Percentiles rank a stretch among this genome's conserved stretches.
These are phyloP conservation scores for Grus americana DNA, from an alignment of 2,113 vertebrate genomes.

Conservation along the genomic window DNA sequence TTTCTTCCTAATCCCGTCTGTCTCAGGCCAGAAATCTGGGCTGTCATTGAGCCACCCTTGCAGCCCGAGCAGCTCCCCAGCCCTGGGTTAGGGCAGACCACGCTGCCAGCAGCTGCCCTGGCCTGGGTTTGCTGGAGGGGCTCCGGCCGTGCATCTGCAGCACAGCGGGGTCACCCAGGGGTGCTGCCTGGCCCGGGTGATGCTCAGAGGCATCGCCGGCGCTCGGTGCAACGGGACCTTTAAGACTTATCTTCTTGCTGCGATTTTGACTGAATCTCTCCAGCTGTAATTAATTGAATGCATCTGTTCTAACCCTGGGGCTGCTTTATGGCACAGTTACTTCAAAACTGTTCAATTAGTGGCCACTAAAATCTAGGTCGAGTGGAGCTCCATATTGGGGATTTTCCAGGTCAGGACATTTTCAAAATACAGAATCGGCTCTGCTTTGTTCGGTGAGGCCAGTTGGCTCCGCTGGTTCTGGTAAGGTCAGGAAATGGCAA, in stretches of 20 bases:
- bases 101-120: fast-evolving
- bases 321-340: constrained; percentile 88
- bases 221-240: background rate
- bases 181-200: background rate
- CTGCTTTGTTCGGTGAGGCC: constrained; percentile 2
- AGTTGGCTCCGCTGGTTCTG: background rate
- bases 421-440: constrained; percentile 35
- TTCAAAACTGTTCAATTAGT: constrained; percentile 91
- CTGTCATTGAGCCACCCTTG: background rate
- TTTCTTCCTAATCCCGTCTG: background rate
- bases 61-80: background rate
- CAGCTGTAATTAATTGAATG: constrained; percentile 88
- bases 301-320: constrained; percentile 85
- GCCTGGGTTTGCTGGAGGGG: background rate
- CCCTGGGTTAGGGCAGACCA: background rate
- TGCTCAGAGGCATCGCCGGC: background rate
- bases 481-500: constrained; percentile 7
- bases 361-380: constrained; percentile 87
- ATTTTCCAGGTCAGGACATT: constrained; percentile 78
- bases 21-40: background rate
- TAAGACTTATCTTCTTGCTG: constrained; percentile 2
- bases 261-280: constrained; percentile 56
- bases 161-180: fast-evolving
- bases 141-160: background rate
- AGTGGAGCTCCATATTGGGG: constrained; percentile 54